Conservation (phyloP, 2,797 vertebrate genomes). For the Salarias fasciatus region DNA sequence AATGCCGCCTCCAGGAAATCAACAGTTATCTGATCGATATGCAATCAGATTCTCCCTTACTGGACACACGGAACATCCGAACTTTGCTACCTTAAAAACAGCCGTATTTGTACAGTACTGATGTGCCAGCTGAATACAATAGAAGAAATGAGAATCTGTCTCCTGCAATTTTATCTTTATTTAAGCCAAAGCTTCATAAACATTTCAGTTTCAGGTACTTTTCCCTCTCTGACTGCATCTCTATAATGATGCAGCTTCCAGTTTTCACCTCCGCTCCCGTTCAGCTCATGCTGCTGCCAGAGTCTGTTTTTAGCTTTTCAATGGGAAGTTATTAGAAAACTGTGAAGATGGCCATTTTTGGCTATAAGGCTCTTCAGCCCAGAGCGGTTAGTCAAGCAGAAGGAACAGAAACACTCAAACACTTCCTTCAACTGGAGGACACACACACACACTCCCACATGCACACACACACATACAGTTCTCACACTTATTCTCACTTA, state of each 20-base stretch:
- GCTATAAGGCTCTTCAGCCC: constrained; percentile 28
- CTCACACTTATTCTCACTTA: neutral
- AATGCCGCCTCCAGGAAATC: constrained; percentile 45
- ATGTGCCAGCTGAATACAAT: neutral
- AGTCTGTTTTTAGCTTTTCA: constrained; percentile 17
- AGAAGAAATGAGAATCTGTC: too few relatives aligned
- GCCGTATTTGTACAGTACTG: constrained; percentile 2
- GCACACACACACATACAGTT: constrained; percentile 7
- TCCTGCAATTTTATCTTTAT: too few relatives aligned
- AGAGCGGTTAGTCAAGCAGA: constrained; percentile 37
- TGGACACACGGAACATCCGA: constrained; percentile 15
- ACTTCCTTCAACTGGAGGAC: constrained; percentile 6
- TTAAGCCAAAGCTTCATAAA: neutral
- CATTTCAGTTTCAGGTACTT: constrained; percentile 7
- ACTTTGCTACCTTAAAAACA: neutral
- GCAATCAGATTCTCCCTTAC: constrained; percentile 8
- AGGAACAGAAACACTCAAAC: constrained; percentile 33
- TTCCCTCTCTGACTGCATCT: neutral
- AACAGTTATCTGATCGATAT: constrained; percentile 43
- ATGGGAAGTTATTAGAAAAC: constrained; percentile 39
- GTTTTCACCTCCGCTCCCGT: neutral
- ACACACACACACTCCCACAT: too few relatives aligned
- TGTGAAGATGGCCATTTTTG: constrained; percentile 31
- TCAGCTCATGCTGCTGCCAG: neutral
- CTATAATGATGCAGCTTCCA: neutral